Evolutionary conservation across 2,797 vertebrate species (phyloP).

Genomic region (Tokudaia tokunoshimensis): DNA sequence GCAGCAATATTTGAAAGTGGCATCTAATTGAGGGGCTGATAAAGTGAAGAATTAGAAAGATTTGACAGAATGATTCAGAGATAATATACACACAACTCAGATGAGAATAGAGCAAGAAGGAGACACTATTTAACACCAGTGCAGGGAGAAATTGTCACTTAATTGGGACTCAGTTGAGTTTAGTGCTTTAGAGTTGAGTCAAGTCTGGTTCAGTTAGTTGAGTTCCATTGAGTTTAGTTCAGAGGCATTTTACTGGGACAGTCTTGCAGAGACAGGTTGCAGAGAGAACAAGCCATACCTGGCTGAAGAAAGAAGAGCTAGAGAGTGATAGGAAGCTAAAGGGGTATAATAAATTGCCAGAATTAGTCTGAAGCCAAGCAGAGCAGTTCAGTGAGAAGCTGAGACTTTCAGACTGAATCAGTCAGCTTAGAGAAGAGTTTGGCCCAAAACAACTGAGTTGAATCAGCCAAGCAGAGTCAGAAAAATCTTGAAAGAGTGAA

Average conservation of each 20-base stretch:
- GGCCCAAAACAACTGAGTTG: background rate
- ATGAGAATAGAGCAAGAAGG: too few species aligned
- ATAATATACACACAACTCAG: too few species aligned
- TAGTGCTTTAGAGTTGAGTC: too few species aligned
- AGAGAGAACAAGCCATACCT: background rate
- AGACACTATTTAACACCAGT: too few species aligned
- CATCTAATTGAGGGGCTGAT: too few species aligned
- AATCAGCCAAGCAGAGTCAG: background rate
- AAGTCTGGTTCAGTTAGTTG: background rate
- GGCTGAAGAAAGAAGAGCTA: background rate
- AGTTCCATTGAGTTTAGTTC: background rate
- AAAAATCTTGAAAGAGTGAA: background rate
- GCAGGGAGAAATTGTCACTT: too few species aligned
- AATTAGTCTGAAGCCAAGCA: background rate
- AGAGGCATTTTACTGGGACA: background rate
- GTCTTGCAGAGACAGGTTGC: background rate
- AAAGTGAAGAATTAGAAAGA: too few species aligned
- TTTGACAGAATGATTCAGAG: too few species aligned
- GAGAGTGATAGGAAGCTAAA: background rate
- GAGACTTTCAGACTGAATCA: background rate
- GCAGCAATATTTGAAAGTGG: too few species aligned
- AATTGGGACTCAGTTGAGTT: too few species aligned
- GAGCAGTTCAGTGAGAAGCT: background rate
- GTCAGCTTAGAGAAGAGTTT: background rate
- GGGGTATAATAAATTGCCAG: background rate